Conservation (phyloP, 2,797 vertebrate genomes). For the Tenualosa ilisha region DNA sequence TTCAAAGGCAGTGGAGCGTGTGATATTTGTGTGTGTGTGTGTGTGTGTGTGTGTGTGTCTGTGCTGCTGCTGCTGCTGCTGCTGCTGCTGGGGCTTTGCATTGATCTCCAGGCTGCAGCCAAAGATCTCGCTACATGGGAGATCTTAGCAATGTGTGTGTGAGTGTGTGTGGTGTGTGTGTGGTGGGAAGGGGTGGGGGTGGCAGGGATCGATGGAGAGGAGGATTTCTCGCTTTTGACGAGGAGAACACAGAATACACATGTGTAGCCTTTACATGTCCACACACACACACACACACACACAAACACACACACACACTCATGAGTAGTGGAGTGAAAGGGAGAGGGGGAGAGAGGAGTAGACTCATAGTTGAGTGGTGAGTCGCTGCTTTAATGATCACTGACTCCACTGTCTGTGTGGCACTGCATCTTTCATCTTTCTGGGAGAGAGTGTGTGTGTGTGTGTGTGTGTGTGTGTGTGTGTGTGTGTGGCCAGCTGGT, state of each 20-base stretch:
- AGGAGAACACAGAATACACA: neutral
- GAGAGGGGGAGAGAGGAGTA: no score
- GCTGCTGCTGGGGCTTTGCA: neutral
- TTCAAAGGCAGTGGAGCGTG: neutral
- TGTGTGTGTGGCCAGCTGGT: constrained; percentile 27
- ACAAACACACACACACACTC: neutral
- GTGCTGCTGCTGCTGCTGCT: no score
- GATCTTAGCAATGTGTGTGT: neutral
- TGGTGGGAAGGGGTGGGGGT: neutral
- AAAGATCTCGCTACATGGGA: neutral
- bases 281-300: neutral
- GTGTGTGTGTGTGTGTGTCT: neutral
- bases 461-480: neutral
- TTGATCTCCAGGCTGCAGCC: neutral
- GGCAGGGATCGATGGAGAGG: neutral
- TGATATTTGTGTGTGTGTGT: neutral
- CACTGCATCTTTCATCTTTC: neutral
- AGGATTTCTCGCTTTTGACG: neutral
- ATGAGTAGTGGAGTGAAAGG: no score
- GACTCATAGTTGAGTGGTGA: neutral
- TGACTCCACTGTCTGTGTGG: neutral
- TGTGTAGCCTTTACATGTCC: neutral
- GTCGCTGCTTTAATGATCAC: neutral
- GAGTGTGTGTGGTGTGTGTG: neutral
- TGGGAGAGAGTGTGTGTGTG: neutral